These are phyloP conservation scores for Lytechinus pictus DNA, from an alignment of 35 echinoderm and acorn worm species.

Conservation along the genomic window DNA sequence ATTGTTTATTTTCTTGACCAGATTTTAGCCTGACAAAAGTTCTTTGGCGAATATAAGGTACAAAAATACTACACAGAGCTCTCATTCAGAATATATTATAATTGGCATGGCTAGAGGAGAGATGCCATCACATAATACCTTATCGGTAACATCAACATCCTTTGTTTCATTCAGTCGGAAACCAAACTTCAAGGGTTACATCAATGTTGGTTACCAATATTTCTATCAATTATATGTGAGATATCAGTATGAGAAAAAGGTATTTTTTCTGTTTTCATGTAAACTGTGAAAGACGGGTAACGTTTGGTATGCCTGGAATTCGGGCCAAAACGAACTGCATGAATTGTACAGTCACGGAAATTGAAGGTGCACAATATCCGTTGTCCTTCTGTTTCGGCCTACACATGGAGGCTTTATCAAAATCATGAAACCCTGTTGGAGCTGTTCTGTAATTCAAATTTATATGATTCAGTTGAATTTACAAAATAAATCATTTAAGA, in stretches of 20 bases:
- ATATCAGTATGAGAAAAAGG: neutral
- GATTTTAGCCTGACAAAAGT: neutral
- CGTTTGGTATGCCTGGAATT: too few relatives aligned
- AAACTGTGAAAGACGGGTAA: too few relatives aligned
- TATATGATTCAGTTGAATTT: too few relatives aligned
- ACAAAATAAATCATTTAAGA: too few relatives aligned
- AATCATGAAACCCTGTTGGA: too few relatives aligned
- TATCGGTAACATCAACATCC: neutral
- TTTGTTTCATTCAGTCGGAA: neutral
- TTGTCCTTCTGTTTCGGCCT: too few relatives aligned
- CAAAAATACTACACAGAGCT: neutral
- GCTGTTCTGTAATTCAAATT: too few relatives aligned
- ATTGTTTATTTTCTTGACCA: conserved; percentile 19
- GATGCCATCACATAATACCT: neutral
- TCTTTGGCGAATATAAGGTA: neutral
- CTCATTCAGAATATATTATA: neutral
- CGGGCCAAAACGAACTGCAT: too few relatives aligned
- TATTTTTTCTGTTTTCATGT: too few relatives aligned
- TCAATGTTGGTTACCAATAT: neutral
- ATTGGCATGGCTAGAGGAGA: neutral
- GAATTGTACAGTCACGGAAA: too few relatives aligned
- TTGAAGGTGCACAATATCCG: too few relatives aligned
- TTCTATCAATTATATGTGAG: neutral
- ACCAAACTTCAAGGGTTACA: neutral
- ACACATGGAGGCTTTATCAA: too few relatives aligned